Evolutionary conservation across 2,888 invertebrate species (phyloP), one percentile per base, ranked within the genome.

Genomic region (Pediacus dermestoides): DNA sequence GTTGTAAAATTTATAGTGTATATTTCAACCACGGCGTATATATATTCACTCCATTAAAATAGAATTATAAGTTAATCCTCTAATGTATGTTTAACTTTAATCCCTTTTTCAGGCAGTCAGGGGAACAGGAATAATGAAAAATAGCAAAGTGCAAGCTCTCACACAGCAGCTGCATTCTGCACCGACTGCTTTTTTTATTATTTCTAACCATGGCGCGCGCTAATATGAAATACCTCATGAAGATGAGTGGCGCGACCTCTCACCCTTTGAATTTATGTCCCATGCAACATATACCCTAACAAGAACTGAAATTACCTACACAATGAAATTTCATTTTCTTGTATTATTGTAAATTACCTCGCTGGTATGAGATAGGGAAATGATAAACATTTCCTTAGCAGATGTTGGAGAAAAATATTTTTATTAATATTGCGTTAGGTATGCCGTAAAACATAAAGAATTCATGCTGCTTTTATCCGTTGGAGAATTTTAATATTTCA

Each of bases 11-110:
- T n/a, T n/a, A n/a, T n/a, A n/a, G n/a, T n/a, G n/a, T n/a, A n/a
- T n/a, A n/a, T n/a, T n/a, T n/a, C n/a, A n/a, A n/a, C n/a, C n/a
- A n/a, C n/a, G n/a, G n/a, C n/a, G n/a, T n/a, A n/a, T n/a, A n/a
- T n/a, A n/a, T n/a, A n/a, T n/a, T n/a, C n/a, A n/a, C n/a, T 18
- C 32, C 30, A 36, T 43, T 43, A 43, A 43, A 39, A 16, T 14
- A 27, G 25, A 43, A 30, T 32, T 38, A 39, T 33, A 31, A 36
- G 15, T 35, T 43, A 43, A 43, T 43, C 16, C 43, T 26, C 39
- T 36, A 39, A 39, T 37, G 44, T 32, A 43, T 39, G 37, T 34
- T 37, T 44, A 39, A 44, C 35, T 39, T 36, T 30, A 38, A 42
- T 42, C 27, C 37, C 16, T 35, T 23, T 16, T 9, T n/a, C 16